Evolutionary conservation across 1,140 invertebrate species (phyloP).

Genomic region (Drosophila willistoni): DNA sequence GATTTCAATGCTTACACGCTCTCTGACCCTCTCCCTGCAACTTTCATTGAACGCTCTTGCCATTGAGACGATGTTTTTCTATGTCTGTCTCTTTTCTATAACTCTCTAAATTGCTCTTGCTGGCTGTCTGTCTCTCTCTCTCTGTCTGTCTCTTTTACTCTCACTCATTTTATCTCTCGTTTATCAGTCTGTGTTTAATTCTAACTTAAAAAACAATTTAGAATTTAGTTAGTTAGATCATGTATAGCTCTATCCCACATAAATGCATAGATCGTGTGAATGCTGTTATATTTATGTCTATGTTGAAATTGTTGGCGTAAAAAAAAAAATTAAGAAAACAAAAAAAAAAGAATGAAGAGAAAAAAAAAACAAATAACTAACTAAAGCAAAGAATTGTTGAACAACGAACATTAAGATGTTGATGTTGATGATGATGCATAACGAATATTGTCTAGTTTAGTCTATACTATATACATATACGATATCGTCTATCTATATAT

Average conservation of each 20-base stretch:
- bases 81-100: slow-evolving; percentile 29
- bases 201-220: background rate
- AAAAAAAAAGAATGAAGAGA: background rate
- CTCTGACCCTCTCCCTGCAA: slow-evolving; percentile 23
- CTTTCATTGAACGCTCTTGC: slow-evolving; percentile 16
- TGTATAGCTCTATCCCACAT: background rate
- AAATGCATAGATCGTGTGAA: slow-evolving; percentile 58
- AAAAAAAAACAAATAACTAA: slow-evolving; percentile 36
- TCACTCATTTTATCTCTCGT: slow-evolving; percentile 6
- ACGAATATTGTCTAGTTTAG: slow-evolving; percentile 78
- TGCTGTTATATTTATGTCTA: slow-evolving; percentile 59
- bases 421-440: slow-evolving; percentile 39
- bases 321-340: too few species aligned
- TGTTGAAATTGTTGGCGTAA: slow-evolving; percentile 4
- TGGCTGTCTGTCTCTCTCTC: slow-evolving; percentile 28
- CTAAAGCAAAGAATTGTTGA: slow-evolving; percentile 58
- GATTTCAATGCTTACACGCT: background rate
- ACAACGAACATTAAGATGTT: slow-evolving; percentile 53
- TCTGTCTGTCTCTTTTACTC: slow-evolving; percentile 14
- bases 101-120: slow-evolving; percentile 40
- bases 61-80: slow-evolving; percentile 12
- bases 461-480: slow-evolving; percentile 60
- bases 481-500: slow-evolving; percentile 41
- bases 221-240: slow-evolving; percentile 47
- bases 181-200: slow-evolving; percentile 4